phyloP scores from a whole-genome alignment of 2,888 invertebrate genomes.

The Cremastobaeus sp. region DNA sequence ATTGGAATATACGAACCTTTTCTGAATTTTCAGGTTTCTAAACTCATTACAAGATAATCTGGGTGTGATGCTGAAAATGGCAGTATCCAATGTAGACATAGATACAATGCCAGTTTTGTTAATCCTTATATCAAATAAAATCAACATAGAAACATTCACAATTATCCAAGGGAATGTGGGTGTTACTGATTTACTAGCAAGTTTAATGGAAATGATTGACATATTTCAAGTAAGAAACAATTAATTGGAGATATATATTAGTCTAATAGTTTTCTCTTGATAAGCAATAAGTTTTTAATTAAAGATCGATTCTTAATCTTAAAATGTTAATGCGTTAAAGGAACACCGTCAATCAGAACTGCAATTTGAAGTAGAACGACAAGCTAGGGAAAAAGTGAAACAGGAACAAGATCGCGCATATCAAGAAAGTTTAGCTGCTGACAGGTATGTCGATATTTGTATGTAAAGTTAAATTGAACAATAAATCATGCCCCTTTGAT shows the following conservation, averaged over 20 bases:
- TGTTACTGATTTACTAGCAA: constrained; percentile 91
- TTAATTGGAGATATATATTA: too few species aligned
- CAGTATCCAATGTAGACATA: constrained; percentile 90
- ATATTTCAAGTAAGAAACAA: constrained; percentile 81
- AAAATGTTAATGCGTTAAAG: constrained; percentile 69
- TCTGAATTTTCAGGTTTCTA: constrained; percentile 82
- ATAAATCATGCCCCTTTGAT: too few species aligned
- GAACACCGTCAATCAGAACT: constrained; percentile 85
- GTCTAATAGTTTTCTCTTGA: too few species aligned
- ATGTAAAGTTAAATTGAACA: neutral
- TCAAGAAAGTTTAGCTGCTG: constrained; percentile 91
- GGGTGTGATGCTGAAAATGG: constrained; percentile 90
- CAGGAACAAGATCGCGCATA: constrained; percentile 96
- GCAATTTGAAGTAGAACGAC: constrained; percentile 93
- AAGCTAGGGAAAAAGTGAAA: constrained; percentile 92
- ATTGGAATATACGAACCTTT: neutral
- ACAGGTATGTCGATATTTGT: constrained; percentile 80
- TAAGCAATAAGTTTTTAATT: too few species aligned
- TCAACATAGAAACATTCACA: constrained; percentile 93
- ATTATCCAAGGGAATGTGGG: constrained; percentile 94
- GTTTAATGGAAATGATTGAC: constrained; percentile 92
- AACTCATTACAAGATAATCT: constrained; percentile 87
- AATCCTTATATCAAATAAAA: constrained; percentile 91
- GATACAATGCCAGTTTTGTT: constrained; percentile 93
- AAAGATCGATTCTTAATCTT: neutral